Evolutionary conservation across 1,140 invertebrate genomes (phyloP), one percentile per base, ranked within the genome.

Genomic region (Cherax quadricarinatus): DNA sequence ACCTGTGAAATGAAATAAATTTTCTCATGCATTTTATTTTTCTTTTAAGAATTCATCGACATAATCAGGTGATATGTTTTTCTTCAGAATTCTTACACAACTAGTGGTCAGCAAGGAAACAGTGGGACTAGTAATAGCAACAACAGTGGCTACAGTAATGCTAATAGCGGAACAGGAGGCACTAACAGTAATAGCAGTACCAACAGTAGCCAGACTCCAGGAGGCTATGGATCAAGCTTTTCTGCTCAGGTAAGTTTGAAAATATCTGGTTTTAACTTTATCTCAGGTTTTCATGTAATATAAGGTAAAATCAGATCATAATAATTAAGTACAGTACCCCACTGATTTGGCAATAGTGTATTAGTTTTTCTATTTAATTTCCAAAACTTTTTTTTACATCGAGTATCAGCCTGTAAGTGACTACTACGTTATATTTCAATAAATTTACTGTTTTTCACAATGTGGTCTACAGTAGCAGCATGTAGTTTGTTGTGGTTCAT

Each of bases 81-180:
- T 75, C 70, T 21, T 30, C 93, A 92, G 93, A 92, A 93, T 82
- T 92, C 93, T 4, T 93, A 85, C 75, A 66, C 82, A 41, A 93
- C 53, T 66, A 91, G 81, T 85, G 78, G 86, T 30, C 86, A 92
- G 80, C 87, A 91, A 48, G 91, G 66, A 48, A 83, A 86, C 83
- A 93, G 88, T 75, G 86, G 80, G 24, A 83, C 62, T 49, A 89
- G 82, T 57, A 93, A 62, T 70, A 91, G 90, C 62, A 93, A 53
- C 79, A 87, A 51, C 73, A 66, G 70, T 81, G 90, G 84, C 3
- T 91, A 80, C 51, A 91, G 85, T 79, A 91, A 53, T 80, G 78
- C 73, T 16, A 89, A 82, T 48, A 91, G 79, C 80, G 83, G 85
- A 48, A 70, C 91, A 57, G 86, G 41, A 75, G 91, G 66, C 51